These are phyloP conservation scores for Spodoptera litura DNA, from an alignment of 1,140 invertebrate genomes.

Conservation along the genomic window DNA sequence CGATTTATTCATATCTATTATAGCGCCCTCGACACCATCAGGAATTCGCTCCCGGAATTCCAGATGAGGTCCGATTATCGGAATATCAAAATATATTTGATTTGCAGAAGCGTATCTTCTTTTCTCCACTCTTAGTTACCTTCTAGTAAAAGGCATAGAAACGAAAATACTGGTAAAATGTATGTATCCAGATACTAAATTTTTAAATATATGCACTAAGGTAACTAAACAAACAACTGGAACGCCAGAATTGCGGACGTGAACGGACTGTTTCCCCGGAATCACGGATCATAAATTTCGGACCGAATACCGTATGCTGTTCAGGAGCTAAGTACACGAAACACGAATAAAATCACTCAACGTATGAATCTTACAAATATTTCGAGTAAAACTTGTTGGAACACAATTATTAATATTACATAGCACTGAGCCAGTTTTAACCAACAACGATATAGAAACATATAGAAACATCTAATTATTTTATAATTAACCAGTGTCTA, in stretches of 20 bases:
- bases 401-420: too few relatives aligned
- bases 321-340: slow-evolving; percentile 3
- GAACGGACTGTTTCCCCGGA: not conserved
- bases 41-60: slow-evolving; percentile 16
- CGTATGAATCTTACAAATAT: not conserved
- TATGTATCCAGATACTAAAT: not conserved
- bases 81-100: slow-evolving; percentile 6
- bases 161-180: not conserved
- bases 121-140: too few relatives aligned
- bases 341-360: slow-evolving; percentile 10
- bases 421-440: too few relatives aligned
- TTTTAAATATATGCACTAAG: slow-evolving; percentile 16
- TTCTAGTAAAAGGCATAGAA: not conserved
- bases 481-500: too few relatives aligned
- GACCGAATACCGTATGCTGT: not conserved
- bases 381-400: not conserved
- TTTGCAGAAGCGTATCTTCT: not conserved
- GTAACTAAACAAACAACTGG: slow-evolving; percentile 9
- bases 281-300: slow-evolving; percentile 11
- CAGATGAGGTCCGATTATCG: slow-evolving; percentile 1
- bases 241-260: not conserved
- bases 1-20: slow-evolving; percentile 20
- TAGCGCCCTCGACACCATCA: not conserved
- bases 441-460: too few relatives aligned
- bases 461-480: too few relatives aligned